Evolutionary conservation across 1,140 invertebrate genomes (phyloP), one percentile per base, ranked within the genome.

Genomic region (Copidosoma floridanum): DNA sequence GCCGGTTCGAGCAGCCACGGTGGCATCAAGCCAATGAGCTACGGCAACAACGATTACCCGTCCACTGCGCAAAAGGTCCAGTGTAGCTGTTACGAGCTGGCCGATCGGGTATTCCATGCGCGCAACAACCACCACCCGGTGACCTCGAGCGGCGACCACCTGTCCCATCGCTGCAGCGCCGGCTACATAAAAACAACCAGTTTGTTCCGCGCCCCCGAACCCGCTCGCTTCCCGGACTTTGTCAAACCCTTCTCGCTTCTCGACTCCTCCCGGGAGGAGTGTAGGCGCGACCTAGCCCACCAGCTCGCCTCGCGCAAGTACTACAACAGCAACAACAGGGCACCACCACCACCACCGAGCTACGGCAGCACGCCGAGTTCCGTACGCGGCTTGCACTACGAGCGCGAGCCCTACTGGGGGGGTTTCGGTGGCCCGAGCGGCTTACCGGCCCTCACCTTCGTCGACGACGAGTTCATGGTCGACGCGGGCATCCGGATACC

Each of bases 401-500:
- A 48, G 53, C 7, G 50, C 55, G n/a, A n/a, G n/a, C n/a, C n/a
- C n/a, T n/a, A n/a, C n/a, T n/a, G n/a, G n/a, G n/a, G n/a, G n/a
- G n/a, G n/a, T n/a, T n/a, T n/a, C n/a, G n/a, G n/a, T 55, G 11
- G 50, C 40, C 50, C 27, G 24, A 44, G 10, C n/a, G n/a, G n/a
- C n/a, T 72, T 79, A 47, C 71, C 76, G 16, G 32, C 16, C 66
- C n/a, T 71, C 16, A 75, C 68, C 14, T 64, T 80, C 18, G 66
- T 78, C 44, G 74, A 80, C 38, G 77, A 81, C 52, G 82, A 83
- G 48, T 83, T 83, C 62, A 72, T 82, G 52, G 79, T 83, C 6
- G 82, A 83, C 51, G 78, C 82, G 2, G 82, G 82, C 8, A 79
- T 83, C 24, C 76, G 77, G 35, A 82, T 83, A 43, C 78, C 77